These are phyloP conservation scores for Cichladusa arquata DNA, from an alignment of 2,113 vertebrate genomes.

Conservation along the genomic window DNA sequence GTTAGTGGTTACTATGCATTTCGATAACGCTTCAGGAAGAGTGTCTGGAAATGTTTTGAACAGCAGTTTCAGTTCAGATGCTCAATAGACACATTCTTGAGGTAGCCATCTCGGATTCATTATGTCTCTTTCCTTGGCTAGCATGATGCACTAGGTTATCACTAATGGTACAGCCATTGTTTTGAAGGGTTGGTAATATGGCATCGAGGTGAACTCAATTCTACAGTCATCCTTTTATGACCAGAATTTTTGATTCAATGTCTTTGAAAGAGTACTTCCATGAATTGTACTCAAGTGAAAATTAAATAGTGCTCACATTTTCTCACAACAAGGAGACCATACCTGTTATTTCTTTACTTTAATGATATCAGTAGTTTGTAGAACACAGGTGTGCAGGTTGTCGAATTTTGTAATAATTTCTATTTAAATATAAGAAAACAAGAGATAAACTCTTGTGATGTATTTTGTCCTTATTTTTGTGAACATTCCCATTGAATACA, in stretches of 20 bases:
- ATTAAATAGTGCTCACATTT: neutral
- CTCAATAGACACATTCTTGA: neutral
- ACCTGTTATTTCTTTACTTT: neutral
- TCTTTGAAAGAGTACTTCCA: neutral
- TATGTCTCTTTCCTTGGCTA: fast-evolving
- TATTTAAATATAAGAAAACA: neutral
- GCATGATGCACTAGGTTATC: neutral
- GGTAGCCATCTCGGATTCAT: neutral
- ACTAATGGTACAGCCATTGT: neutral
- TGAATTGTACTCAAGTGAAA: neutral
- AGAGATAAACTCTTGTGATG: neutral
- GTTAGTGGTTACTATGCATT: neutral
- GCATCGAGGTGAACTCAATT: neutral
- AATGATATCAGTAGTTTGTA: neutral
- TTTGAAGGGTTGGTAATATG: neutral
- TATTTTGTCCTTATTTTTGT: neutral
- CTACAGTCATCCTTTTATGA: neutral
- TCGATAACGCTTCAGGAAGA: neutral
- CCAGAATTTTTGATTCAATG: neutral
- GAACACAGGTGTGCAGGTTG: neutral
- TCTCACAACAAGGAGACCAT: neutral
- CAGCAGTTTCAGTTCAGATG: neutral
- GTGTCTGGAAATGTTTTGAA: neutral
- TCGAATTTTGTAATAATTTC: neutral
- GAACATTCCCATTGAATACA: neutral